These are phyloP conservation scores for Gymnarchus niloticus DNA, from an alignment of 2,113 vertebrate species.

Conservation along the genomic window DNA sequence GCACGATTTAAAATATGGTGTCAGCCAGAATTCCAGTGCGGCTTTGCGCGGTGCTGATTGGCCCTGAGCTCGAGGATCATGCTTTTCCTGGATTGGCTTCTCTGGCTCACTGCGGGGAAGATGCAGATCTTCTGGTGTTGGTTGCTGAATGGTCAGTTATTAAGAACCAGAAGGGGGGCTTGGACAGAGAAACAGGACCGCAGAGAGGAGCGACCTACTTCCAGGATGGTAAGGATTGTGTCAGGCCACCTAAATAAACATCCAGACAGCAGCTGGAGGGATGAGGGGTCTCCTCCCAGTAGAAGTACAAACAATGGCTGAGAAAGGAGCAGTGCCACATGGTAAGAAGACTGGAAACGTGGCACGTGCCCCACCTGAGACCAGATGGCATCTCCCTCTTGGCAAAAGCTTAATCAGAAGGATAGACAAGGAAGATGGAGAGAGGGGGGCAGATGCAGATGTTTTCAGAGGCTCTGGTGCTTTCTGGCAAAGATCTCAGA, in stretches of 20 bases:
- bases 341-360: background rate
- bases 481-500: background rate
- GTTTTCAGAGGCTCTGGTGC: background rate
- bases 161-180: background rate
- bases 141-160: background rate
- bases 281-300: background rate
- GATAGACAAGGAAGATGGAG: background rate
- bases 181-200: background rate
- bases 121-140: background rate
- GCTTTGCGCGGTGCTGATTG: background rate
- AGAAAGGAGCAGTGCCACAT: background rate
- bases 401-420: background rate
- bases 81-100: background rate
- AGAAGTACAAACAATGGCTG: background rate
- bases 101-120: background rate
- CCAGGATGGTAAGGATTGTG: background rate
- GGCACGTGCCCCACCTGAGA: background rate
- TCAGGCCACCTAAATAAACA: background rate
- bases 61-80: background rate
- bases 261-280: background rate
- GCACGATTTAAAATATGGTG: background rate
- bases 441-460: background rate
- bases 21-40: background rate
- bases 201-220: background rate
- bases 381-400: background rate